These are phyloP conservation scores for Nebria ingens DNA, from an alignment of 1,140 invertebrate genomes.

Conservation along the genomic window DNA sequence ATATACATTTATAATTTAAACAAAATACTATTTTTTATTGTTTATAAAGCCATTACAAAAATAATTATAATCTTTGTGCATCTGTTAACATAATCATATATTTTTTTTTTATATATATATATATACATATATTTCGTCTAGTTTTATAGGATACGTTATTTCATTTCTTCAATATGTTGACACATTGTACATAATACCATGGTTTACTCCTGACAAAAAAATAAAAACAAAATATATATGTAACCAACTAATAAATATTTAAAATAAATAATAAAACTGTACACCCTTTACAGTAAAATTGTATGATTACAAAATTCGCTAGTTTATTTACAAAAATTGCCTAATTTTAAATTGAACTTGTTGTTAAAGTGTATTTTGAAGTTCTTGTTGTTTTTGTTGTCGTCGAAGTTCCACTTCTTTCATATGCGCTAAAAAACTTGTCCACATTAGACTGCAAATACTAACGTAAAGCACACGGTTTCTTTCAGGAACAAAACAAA, in stretches of 20 bases:
- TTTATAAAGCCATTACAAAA: constrained; percentile 7
- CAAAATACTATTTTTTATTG: neutral
- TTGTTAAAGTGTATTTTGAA: no score
- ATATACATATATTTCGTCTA: neutral
- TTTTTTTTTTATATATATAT: neutral
- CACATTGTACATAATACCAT: constrained; percentile 6
- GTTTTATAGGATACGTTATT: neutral
- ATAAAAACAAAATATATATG: neutral
- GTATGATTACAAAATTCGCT: neutral
- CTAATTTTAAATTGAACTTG: no score
- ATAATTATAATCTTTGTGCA: constrained; percentile 7
- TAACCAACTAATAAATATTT: constrained; percentile 9
- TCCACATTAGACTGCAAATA: constrained; percentile 73
- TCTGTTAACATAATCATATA: constrained; percentile 6
- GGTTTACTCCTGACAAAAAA: neutral
- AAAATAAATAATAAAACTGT: constrained; percentile 6
- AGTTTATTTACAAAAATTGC: no score
- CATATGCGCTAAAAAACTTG: constrained; percentile 76
- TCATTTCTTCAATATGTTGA: neutral
- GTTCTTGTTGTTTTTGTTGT: constrained; percentile 17
- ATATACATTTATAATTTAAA: no score
- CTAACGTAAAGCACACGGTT: constrained; percentile 78
- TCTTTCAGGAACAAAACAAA: constrained; percentile 60
- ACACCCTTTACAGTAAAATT: constrained; percentile 7
- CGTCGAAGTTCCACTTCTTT: constrained; percentile 54